Evolutionary conservation across 2,888 invertebrate genomes (phyloP), one percentile per base, ranked within the genome.

Genomic region (Fragum whitleyi): DNA sequence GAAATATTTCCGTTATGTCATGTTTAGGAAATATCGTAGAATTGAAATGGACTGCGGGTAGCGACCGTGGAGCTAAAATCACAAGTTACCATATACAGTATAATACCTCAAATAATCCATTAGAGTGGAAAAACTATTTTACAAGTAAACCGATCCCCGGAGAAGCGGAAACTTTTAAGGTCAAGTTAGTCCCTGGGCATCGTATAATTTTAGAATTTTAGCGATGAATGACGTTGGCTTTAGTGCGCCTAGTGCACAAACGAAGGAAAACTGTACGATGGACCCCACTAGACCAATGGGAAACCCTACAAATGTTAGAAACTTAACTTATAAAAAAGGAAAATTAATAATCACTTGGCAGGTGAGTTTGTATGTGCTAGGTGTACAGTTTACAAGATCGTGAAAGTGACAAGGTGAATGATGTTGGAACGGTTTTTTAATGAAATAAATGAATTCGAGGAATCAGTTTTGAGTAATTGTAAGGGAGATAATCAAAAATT

Each of bases 31-130:
- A 90, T 62, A 72, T 88, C 16, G 89, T 86, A 1, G 90, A 92
- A 53, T 78, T 92, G 16, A 79, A 83, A 19, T 99, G 99, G 99
- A 95, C 95, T 86, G 96, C 98, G 0, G 97, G 96, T 95, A 97
- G 98, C 74, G 98, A 98, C 94, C 98, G 99, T 94, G 96, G 98
- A 85, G 97, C 98, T 0, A 97, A 98, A 16, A 97, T 99, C 92
- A 95, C 97, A 55, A 96, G 96, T 87, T 99, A 96, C 94, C 96
- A 96, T 79, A 96, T 99, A 80, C 97, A 99, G 94, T 97, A 96
- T 94, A 99, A 98, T 94, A 99, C 98, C 0, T 96, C 96, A 73
- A 98, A 98, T 93, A 97, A 97, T 28, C 98, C 98, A 0, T 97
- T 98, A 93, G 95, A 96, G 0, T 99, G 99, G 99, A 87, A 87